Base-by-base conservation (phyloP, 2,113 vertebrate genomes). In the Chlamydotis undulata region DNA sequence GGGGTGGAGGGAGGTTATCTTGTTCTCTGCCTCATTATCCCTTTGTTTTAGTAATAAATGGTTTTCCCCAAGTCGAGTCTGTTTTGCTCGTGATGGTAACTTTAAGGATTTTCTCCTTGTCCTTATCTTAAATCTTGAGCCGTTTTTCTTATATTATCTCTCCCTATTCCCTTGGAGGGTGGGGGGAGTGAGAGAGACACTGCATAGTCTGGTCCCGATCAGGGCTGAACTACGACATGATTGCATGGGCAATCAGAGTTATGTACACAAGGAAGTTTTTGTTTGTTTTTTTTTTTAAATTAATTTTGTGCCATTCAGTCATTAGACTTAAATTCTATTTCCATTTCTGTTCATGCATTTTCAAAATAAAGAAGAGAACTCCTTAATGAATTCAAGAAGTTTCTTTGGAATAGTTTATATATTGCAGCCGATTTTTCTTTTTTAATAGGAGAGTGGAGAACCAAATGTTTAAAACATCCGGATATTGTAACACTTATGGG, bases 241-340 rank as follows among this genome's bases (percentile, higher is more conserved):
- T 67, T 75, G 49, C 26, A 24, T 12, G 25, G 25, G 49, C 18
- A 93, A 25, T 3, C 10, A 28, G 12, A 69, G 3, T 41, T 7
- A 80, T 15, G 9, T 26, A 64, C 26, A 59, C 8, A 50, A 37
- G 7, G 5, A 47, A 80, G 3, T 1, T 41, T 43, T 43, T 43
- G 15, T 43, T 1, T 0, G 6, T 33, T 86, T 52, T 0, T 0
- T 14, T 33, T 82, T 50, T 61, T 8, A 37, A 47, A 13, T 47
- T 64, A 39, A 1, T 69, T 63, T 78, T 73, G 6, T 74, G 4
- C 17, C 12, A 65, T 90, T 77, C 24, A 81, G 12, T 2, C 5
- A 13, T 52, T 87, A 1, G 0, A 31, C 1, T 81, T 90, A 68
- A 80, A 64, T 64, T 78, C 5, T 84, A 4, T 77, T 55, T 12